Evolutionary conservation across 92 coral and sea anemone species (phyloP), one percentile per base, ranked within the genome.

Genomic region (Blastomussa wellsi): DNA sequence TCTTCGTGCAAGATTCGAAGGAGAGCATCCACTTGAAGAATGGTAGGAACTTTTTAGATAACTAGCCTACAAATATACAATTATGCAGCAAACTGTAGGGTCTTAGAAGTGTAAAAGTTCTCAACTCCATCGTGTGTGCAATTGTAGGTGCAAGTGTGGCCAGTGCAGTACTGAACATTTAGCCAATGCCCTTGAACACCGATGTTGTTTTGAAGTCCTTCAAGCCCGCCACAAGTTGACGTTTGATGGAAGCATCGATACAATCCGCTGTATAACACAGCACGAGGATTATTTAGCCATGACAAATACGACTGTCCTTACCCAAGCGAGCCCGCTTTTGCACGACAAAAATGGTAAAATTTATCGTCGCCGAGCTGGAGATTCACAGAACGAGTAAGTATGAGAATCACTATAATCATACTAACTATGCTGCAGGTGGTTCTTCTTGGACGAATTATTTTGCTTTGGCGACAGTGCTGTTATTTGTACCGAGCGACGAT

Each of bases 101-200:
- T n/a, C 15, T 60, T 60, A 7, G 9, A 26, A 6, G 11, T 26
- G 0, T 26, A 7, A 7, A 26, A 60, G 0, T 60, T 60, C 33
- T 60, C 67, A 60, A 8, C 32, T 60, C 26, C 14, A 14, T 7
- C 33, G 10, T 60, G 12, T 1, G 15, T 26, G 8, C 6, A 66
- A 52, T 37, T 81, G 85, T 22, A 81, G 85, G 77, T 81, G 77
- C 47, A 49, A 68, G 66, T 44, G 85, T 70, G 37, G 85, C n/a
- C 76, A 70, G 31, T 81, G 85, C 60, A 52, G 49, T 3, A 69
- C 77, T 48, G 85, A 70, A 38, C 48, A 49, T 65, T n/a, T 69
- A 51, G 77, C 51, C 14, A 73, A 65, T 26, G 86, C 69, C 9
- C 86, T 82, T 29, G 69, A 70, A 31, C 70, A 69, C 86, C 70